Base-by-base conservation (phyloP, 2,113 vertebrate genomes). In the Mobula hypostoma region DNA sequence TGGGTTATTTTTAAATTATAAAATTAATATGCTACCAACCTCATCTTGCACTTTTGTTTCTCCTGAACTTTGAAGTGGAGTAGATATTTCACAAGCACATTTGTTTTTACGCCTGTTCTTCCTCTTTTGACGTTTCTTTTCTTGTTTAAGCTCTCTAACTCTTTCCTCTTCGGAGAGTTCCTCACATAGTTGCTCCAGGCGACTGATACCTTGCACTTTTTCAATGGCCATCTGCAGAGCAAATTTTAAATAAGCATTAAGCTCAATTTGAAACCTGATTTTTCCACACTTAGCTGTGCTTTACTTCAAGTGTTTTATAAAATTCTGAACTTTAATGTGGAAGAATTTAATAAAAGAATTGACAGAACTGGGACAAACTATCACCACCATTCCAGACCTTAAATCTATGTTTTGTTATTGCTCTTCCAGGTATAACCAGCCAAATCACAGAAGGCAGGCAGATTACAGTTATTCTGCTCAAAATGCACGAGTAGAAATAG, bases 91-190 rank as follows among this genome's bases (percentile, higher is more conserved):
- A 95, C 98, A 98, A 27, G 97, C 97, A 94, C 98, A 98, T 94
- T 98, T 99, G 96, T 99, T 99, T 98, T 98, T 99, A 96, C 98
- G 97, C 17, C 98, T 96, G 94, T 99, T 99, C 96, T 99, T 99
- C 32, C 98, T 96, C 94, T 99, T 99, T 95, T 99, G 98, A 94
- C 98, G 97, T 95, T 99, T 99, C 96, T 99, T 99, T 97, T 99
- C 98, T 95, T 98, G 98, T 94, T 99, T 99, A 7, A 99, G 97
- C 95, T 99, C 98, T 96, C 98, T 97, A 94, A 98, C 98, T 94
- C 98, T 96, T 95, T 99, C 98, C 94, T 99, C 98, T 96, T 99
- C 98, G 5, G 98, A 99, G 94, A 99, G 97, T 94, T 99, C 98
- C 95, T 99, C 98, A 21, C 98, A 98, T 94, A 99, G 98, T 96